Base-by-base conservation (phyloP, 2,888 invertebrate species). In the Quadroppia sp. region DNA sequence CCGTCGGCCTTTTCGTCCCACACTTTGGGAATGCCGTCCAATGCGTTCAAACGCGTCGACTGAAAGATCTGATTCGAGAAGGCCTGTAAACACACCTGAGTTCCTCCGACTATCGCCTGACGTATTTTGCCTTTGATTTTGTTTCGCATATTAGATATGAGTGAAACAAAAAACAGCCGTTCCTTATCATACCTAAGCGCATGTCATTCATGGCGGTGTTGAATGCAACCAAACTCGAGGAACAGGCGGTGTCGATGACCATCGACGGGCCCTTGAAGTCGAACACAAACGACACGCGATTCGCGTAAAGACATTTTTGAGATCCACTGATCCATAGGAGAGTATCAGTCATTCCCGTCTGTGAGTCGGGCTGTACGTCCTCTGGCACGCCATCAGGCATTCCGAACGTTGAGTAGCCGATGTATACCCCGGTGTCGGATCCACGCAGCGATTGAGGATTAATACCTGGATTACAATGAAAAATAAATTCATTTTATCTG, bases 1-100 rank as follows among this genome's bases (percentile, higher is more conserved):
- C 96, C 96, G 80, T 90, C 89, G 67, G 94, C 96, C 73, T 88
- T 86, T 32, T 88, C 88, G 84, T 99, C 98, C 83, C 98, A 98
- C 0, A 95, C 92, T 82, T 93, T 94, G 85, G 97, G 98, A 82
- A 87, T 86, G 0, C 96, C 96, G 80, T 94, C 89, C 6, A 88
- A 87, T 76, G 94, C 91, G 80, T 98, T 86, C 96, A 98, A 96
- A 81, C 89, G 89, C 71, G 98, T 86, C 75, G 91, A 88, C 20
- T 73, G 90, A 84, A 97, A 99, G 83, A 96, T 94, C 73, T 97
- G 79, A 36, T 85, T 82, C n/a, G 83, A 82, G 40, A 81, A 81
- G 40, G 85, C 84, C 72, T 84, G 84, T 30, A 85, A 79, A 71
- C 83, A 83, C 25, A 86, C 79, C 76, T 82, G 83, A 61, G 82